phyloP scores from a whole-genome alignment of 2,888 invertebrate genomes.

The Lathronympha strigana region DNA sequence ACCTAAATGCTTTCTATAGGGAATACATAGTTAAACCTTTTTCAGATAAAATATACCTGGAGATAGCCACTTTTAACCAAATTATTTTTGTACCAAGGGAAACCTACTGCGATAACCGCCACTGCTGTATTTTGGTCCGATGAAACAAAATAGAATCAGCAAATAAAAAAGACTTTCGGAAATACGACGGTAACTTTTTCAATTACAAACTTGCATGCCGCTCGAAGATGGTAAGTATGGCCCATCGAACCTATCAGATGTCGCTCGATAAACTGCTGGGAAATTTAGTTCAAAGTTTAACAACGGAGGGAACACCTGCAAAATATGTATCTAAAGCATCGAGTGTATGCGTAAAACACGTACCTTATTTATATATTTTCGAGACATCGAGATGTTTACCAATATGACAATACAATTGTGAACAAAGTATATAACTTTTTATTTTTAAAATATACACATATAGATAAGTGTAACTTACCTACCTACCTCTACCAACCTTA shows the following conservation, averaged over 20 bases:
- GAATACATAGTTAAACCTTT: background rate
- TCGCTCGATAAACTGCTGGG: background rate
- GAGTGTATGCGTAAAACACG: no score
- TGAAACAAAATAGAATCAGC: slow-evolving; percentile 63
- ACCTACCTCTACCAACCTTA: no score
- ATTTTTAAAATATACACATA: no score
- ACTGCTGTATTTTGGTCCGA: slow-evolving; percentile 54
- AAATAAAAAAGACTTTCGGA: slow-evolving; percentile 56
- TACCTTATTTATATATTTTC: no score
- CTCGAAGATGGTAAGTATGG: slow-evolving; percentile 64
- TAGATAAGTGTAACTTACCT: no score
- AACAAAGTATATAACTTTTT: no score
- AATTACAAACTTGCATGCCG: slow-evolving; percentile 81
- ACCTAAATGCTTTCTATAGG: no score
- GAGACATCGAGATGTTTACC: no score
- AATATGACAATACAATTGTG: no score
- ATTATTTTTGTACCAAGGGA: background rate
- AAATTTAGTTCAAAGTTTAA: slow-evolving; percentile 1
- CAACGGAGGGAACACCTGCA: no score
- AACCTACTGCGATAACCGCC: background rate
- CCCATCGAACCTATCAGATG: slow-evolving; percentile 30
- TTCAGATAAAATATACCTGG: background rate
- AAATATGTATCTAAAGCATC: no score
- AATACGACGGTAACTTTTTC: slow-evolving; percentile 77
- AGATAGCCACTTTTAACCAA: background rate